These are phyloP conservation scores for Natrix natrix DNA, from an alignment of 2,797 vertebrate genomes.

Conservation along the genomic window DNA sequence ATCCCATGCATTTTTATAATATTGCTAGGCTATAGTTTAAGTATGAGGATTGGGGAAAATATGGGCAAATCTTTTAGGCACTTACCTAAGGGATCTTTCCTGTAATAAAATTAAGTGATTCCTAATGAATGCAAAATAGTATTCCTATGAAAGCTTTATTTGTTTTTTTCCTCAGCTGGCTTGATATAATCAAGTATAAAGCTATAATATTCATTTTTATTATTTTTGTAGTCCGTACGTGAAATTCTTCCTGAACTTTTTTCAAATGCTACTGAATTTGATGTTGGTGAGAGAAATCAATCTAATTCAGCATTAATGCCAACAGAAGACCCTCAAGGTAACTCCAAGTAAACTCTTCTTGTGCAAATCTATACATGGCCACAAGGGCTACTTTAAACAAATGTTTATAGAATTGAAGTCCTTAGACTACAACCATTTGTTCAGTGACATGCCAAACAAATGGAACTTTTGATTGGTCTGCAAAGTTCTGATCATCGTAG, in stretches of 20 bases:
- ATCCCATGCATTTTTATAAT: not conserved
- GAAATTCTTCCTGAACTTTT: slow-evolving; percentile 66
- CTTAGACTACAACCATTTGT: not conserved
- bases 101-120: not conserved
- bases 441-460: not conserved
- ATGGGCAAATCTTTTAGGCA: not conserved
- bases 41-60: not conserved
- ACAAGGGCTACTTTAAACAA: not conserved
- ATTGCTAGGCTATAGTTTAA: not conserved
- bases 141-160: not conserved
- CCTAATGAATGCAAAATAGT: not conserved
- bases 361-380: not conserved
- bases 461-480: not conserved
- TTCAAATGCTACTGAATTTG: slow-evolving; percentile 59
- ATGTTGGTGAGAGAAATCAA: slow-evolving; percentile 57
- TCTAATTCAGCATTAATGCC: slow-evolving; percentile 58
- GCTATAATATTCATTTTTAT: slow-evolving; percentile 19
- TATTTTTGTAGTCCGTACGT: slow-evolving; percentile 70
- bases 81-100: not conserved
- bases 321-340: slow-evolving; percentile 76
- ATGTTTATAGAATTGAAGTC: not conserved
- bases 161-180: not conserved
- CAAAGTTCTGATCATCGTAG: not conserved
- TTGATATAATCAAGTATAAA: not conserved
- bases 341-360: not conserved